Evolutionary conservation across 1,140 invertebrate species (phyloP).

Genomic region (Acromyrmex heyeri): DNA sequence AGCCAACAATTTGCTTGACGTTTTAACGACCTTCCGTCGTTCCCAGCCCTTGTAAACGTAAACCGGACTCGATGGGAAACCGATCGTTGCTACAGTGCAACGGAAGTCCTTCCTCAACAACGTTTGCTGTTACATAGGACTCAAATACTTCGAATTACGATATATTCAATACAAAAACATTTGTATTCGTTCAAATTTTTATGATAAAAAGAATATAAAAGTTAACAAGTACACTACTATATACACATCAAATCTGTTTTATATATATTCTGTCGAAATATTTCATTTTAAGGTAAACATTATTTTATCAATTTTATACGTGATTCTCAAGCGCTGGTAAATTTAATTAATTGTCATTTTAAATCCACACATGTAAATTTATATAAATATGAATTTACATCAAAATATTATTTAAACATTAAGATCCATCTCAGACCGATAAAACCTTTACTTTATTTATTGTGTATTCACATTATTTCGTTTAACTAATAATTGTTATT

Average conservation of each 20-base stretch:
- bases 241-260: not conserved
- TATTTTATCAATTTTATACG: not conserved
- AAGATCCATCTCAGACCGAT: too few species aligned
- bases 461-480: too few species aligned
- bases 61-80: slow-evolving; percentile 63
- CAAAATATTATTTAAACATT: too few species aligned
- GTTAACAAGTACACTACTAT: not conserved
- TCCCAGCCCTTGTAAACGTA: slow-evolving; percentile 58
- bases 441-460: too few species aligned
- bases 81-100: slow-evolving; percentile 59
- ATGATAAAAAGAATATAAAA: not conserved
- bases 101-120: slow-evolving; percentile 56
- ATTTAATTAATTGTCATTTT: not conserved
- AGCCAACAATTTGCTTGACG: slow-evolving; percentile 64
- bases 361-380: too few species aligned
- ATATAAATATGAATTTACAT: too few species aligned
- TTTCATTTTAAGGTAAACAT: not conserved
- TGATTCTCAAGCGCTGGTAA: not conserved
- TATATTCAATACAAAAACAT: slow-evolving; percentile 27
- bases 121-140: slow-evolving; percentile 49
- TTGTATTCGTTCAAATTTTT: not conserved
- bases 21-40: slow-evolving; percentile 64
- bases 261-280: not conserved
- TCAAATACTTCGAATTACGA: slow-evolving; percentile 55
- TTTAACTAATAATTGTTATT: not conserved